Percentiles rank a stretch among this genome's conserved stretches.
Conservation (phyloP, 2,797 vertebrate species). For the Choloepus didactylus region DNA sequence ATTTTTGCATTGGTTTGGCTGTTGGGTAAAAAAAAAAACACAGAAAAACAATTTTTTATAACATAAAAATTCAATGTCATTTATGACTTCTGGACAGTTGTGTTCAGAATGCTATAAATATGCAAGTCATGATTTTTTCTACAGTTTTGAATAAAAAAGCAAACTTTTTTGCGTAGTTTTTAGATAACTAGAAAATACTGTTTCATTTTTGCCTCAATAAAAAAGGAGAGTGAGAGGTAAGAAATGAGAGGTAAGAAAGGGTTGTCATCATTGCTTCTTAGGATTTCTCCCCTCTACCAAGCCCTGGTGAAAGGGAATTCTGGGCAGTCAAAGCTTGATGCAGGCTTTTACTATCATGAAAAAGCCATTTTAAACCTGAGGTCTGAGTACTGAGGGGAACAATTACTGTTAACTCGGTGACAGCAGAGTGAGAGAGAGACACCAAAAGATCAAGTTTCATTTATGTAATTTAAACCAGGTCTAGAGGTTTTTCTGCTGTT, state of each 20-base stretch:
- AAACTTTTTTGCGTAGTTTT: neutral
- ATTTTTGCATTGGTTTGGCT: constrained; percentile 64
- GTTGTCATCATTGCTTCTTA: neutral
- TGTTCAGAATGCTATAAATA: constrained; percentile 52
- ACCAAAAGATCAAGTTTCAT: neutral
- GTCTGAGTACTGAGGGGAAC: neutral
- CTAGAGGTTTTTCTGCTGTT: neutral
- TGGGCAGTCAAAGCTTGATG: neutral
- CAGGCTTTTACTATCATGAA: neutral
- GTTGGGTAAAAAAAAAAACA: constrained; percentile 13
- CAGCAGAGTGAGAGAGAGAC: neutral
- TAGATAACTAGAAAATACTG: neutral
- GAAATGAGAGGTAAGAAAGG: neutral
- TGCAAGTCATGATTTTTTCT: constrained; percentile 55
- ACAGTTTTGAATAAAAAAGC: neutral
- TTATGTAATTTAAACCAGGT: neutral
- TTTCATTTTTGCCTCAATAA: neutral
- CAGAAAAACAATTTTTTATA: neutral
- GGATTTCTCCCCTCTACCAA: neutral
- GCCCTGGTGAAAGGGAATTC: neutral
- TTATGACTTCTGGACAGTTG: neutral
- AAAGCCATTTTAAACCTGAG: neutral
- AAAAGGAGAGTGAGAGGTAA: neutral
- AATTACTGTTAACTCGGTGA: neutral
- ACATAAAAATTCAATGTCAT: constrained; percentile 63